Evolutionary conservation across 2,888 invertebrate genomes (phyloP), one percentile per base, ranked within the genome.

Genomic region (Synanthedon tipuliformis): DNA sequence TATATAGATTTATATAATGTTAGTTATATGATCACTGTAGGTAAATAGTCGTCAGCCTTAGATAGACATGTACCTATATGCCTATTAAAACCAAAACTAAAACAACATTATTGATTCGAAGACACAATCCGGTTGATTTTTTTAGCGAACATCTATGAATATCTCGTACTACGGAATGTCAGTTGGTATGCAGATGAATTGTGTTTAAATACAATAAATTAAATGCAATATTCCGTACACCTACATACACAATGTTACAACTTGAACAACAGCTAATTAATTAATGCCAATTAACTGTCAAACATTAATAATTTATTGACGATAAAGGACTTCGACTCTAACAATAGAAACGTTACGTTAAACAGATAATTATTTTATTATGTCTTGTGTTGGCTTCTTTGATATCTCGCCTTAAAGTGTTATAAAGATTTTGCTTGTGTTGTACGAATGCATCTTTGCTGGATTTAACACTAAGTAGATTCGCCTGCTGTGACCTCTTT

Each of bases 401-500:
- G 45, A 49, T 13, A 49, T 49, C 49, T 16, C n/a, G n/a, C 13
- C 15, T 16, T 16, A 7, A 49, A 11, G 12, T 40, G 50, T 40
- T 50, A 5, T 5, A 15, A 15, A 34, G 7, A 62, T 73, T 71
- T 61, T 62, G 58, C 57, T 55, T 56, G 66, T 64, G 65, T 65
- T 59, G 62, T 57, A 63, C 68, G 61, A 62, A 62, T n/a, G n/a
- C n/a, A 50, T 48, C 27, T 41, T 55, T 59, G 54, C 34, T 53
- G 66, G 58, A 64, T 66, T 51, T 56, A 57, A 59, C 55, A 62
- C 63, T 60, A 61, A 64, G 61, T 64, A 66, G 68, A 65, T 34
- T 34, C 34, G 8, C 3, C 34, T 67, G 63, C 66, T 67, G 34
- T 34, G 78, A 82, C 83, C 82, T 82, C 81, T 81, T 80, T 59